A percentile compares a stretch with the other conserved stretches of the same genome.
phyloP scores from a whole-genome alignment of 2,888 invertebrate genomes.

The Drosophila basisetae region DNA sequence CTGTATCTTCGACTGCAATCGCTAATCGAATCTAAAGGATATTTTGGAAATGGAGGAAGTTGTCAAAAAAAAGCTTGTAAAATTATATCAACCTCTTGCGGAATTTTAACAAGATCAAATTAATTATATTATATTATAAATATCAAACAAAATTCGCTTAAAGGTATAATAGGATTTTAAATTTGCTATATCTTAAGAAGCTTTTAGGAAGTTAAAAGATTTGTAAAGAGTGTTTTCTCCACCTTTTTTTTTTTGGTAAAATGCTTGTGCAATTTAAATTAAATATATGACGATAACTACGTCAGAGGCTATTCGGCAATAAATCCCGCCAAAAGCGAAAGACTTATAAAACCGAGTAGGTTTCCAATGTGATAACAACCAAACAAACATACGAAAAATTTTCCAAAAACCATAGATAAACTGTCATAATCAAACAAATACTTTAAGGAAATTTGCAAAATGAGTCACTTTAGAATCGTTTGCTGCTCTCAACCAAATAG shows the following conservation, averaged over 20 bases:
- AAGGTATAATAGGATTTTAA: neutral
- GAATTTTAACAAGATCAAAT: neutral
- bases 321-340: neutral
- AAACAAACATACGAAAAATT: slow-evolving; percentile 14
- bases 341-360: neutral
- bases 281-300: neutral
- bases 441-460: slow-evolving; percentile 2
- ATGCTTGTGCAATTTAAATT: neutral
- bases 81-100: neutral
- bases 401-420: slow-evolving; percentile 7
- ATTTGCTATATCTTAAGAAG: neutral
- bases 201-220: neutral
- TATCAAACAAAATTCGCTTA: neutral
- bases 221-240: neutral
- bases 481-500: slow-evolving; percentile 41
- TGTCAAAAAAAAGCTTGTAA: too few species aligned
- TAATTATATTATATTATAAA: neutral
- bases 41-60: neutral
- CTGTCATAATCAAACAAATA: slow-evolving; percentile 23
- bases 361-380: neutral
- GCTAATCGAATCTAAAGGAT: neutral
- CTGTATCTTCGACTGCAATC: neutral
- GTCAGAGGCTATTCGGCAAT: neutral
- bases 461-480: slow-evolving; percentile 32
- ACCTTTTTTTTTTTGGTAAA: neutral